Conservation (phyloP, 1,140 invertebrate species). For the Zaprionus inermis region DNA sequence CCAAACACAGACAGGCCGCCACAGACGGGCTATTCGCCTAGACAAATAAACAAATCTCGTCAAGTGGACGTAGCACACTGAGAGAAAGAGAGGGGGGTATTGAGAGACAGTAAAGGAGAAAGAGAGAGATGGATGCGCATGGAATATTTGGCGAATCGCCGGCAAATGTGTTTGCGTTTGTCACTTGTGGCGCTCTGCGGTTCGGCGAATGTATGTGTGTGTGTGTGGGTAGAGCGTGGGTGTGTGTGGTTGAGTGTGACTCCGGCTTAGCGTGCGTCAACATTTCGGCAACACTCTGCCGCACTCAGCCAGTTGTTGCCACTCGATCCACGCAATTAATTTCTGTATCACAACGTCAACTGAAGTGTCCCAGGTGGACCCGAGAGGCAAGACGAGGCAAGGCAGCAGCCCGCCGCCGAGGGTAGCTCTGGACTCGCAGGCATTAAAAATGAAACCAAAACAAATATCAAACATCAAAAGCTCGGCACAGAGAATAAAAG, state of each 20-base stretch:
- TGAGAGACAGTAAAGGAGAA: not conserved
- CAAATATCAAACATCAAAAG: constrained; percentile 79
- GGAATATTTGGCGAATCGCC: constrained; percentile 61
- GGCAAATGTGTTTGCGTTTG: constrained; percentile 80
- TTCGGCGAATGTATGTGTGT: constrained; percentile 40
- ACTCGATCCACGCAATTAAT: constrained; percentile 82
- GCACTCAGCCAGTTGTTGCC: constrained; percentile 48
- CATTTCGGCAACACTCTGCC: constrained; percentile 74
- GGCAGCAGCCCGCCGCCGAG: constrained; percentile 39
- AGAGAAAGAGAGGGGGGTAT: not conserved
- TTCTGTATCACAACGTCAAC: constrained; percentile 68
- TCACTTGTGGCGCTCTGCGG: constrained; percentile 73
- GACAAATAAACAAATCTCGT: constrained; percentile 81
- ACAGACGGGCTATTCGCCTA: constrained; percentile 73
- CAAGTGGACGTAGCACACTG: constrained; percentile 59
- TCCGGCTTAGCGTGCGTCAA: constrained; percentile 73
- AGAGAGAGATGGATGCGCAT: constrained; percentile 31
- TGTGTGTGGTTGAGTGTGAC: constrained; percentile 29
- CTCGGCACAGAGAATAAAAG: constrained; percentile 44
- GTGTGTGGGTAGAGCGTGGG: constrained; percentile 51
- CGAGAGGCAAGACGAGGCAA: constrained; percentile 24
- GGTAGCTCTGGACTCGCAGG: constrained; percentile 34
- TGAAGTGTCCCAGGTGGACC: constrained; percentile 53
- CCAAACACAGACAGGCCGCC: constrained; percentile 74
- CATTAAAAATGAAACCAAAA: constrained; percentile 81